A percentile compares a stretch with the other conserved stretches of the same genome.
These are phyloP conservation scores for Gorsachius goisagi DNA, from an alignment of 2,113 vertebrate genomes.

Conservation along the genomic window DNA sequence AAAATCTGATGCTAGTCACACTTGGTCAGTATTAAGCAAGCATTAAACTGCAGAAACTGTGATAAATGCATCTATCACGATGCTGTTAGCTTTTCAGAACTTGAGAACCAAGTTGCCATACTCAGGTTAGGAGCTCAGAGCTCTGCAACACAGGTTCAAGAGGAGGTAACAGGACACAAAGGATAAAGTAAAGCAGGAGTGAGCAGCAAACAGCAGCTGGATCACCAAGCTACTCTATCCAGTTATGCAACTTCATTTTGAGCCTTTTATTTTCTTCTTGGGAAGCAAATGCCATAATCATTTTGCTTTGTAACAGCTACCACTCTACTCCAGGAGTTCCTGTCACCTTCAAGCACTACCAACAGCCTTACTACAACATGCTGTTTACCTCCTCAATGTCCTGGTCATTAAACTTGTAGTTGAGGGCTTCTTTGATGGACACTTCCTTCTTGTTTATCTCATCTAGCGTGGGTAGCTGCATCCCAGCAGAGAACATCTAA, in stretches of 20 bases:
- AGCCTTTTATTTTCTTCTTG: background rate
- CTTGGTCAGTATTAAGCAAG: background rate
- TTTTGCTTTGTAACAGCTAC: background rate
- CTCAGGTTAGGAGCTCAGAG: background rate
- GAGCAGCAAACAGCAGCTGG: background rate
- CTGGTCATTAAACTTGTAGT: slow-evolving; percentile 98
- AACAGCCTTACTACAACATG: background rate
- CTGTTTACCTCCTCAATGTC: slow-evolving; percentile 92
- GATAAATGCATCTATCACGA: background rate
- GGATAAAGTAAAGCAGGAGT: background rate
- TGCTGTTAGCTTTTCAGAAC: background rate
- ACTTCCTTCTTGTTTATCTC: slow-evolving; percentile 97
- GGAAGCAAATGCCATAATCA: background rate
- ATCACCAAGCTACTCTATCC: background rate
- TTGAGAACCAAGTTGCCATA: background rate
- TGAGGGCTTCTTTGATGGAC: slow-evolving; percentile 96
- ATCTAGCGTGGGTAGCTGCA: slow-evolving; percentile 97
- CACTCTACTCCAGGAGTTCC: background rate
- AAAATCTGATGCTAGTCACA: background rate
- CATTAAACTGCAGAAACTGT: background rate
- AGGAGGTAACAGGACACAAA: background rate
- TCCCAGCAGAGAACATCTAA: slow-evolving; percentile 94
- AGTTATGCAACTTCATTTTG: background rate
- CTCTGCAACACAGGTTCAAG: background rate
- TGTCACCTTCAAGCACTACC: background rate